phyloP scores from a whole-genome alignment of 2,888 invertebrate species.

The Cheiracanthium punctorium region DNA sequence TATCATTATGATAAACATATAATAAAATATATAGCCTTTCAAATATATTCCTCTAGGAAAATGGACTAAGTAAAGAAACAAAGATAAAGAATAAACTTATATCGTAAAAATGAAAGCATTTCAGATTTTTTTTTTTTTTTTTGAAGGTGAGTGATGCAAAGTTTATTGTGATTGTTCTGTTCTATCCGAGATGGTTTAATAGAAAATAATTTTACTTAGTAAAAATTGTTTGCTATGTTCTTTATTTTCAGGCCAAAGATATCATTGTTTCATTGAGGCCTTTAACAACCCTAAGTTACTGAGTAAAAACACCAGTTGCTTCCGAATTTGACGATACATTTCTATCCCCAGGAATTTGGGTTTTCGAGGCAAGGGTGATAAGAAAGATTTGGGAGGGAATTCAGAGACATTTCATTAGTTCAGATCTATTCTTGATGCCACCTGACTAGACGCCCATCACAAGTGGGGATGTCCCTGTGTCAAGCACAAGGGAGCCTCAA shows the following conservation, averaged over 20 bases:
- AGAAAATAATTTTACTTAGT: slow-evolving; percentile 12
- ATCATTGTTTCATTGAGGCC: slow-evolving; percentile 50
- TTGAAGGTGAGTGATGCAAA: neutral
- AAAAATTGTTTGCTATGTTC: slow-evolving; percentile 1
- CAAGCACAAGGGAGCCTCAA: slow-evolving; percentile 51
- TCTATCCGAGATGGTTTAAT: slow-evolving; percentile 4
- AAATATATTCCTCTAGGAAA: neutral
- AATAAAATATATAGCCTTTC: neutral
- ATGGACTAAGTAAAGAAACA: neutral
- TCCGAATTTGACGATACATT: slow-evolving; percentile 35
- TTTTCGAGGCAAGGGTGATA: slow-evolving; percentile 50
- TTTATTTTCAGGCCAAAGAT: slow-evolving; percentile 37
- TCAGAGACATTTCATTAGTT: slow-evolving; percentile 58
- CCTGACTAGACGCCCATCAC: slow-evolving; percentile 66
- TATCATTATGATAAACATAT: neutral
- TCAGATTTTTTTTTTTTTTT: too few species aligned
- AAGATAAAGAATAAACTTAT: neutral
- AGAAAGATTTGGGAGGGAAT: slow-evolving; percentile 57
- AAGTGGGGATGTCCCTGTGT: slow-evolving; percentile 44
- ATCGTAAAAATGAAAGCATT: neutral
- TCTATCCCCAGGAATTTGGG: slow-evolving; percentile 53
- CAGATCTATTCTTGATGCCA: slow-evolving; percentile 49
- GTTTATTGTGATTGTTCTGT: slow-evolving; percentile 10
- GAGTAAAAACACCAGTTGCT: slow-evolving; percentile 61
- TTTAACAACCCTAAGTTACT: slow-evolving; percentile 45